A percentile compares a stretch with the other conserved stretches of the same genome.
phyloP scores from a whole-genome alignment of 2,113 vertebrate genomes.

The Eleginops maclovinus region DNA sequence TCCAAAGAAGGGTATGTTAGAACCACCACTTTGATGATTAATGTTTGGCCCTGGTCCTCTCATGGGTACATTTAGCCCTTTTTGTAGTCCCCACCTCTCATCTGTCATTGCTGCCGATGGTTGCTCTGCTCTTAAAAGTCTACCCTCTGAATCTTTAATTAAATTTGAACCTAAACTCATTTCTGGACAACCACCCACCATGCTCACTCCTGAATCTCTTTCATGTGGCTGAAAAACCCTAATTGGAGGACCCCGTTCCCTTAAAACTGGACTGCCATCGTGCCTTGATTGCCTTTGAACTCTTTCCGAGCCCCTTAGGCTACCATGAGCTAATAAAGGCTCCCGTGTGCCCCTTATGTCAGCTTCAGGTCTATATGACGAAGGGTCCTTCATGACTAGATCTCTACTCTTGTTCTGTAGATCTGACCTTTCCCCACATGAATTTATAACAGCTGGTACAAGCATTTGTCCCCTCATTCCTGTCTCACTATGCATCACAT shows the following conservation, averaged over 20 bases:
- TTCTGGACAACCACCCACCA: not conserved
- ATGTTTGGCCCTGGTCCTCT: constrained; percentile 7
- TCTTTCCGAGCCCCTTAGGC: constrained; percentile 12
- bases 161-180: constrained; percentile 11
- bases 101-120: not conserved
- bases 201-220: too few relatives aligned
- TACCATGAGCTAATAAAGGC: too few relatives aligned
- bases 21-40: constrained; percentile 10
- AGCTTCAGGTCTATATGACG: not conserved
- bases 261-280: constrained; percentile 25
- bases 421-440: not conserved
- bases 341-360: not conserved
- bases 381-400: not conserved
- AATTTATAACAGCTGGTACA: constrained; percentile 11
- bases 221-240: too few relatives aligned
- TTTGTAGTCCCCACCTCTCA: constrained; percentile 9
- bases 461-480: constrained; percentile 15
- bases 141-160: not conserved
- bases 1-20: not conserved
- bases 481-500: not conserved
- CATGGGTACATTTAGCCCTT: not conserved
- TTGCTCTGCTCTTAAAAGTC: not conserved
- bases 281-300: constrained; percentile 15
- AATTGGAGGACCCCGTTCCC: constrained; percentile 26
- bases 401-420: constrained; percentile 22